Percentiles rank a stretch among this genome's conserved stretches.
Conservation (phyloP, 2,888 invertebrate species). For the Meliscaeva auricollis region DNA sequence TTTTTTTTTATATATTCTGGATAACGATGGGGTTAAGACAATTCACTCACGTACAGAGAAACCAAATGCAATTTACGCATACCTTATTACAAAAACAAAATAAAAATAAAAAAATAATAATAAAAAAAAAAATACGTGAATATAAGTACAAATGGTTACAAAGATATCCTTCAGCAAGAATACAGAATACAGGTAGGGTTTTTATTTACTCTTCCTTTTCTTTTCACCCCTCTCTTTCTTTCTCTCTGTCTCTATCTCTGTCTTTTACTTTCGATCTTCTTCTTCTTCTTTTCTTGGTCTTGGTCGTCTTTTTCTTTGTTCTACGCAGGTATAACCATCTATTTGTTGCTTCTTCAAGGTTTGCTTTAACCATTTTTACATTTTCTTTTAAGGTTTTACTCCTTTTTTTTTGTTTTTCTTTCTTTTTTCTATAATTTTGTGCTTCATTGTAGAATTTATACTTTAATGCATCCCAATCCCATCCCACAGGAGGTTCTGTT, state of each 20-base stretch:
- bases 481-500: constrained; percentile 29
- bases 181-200: constrained; percentile 57
- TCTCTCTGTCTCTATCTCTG: not conserved
- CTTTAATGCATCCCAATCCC: constrained; percentile 27
- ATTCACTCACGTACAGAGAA: constrained; percentile 70
- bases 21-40: constrained; percentile 48
- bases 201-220: constrained; percentile 56
- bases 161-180: constrained; percentile 68
- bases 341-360: constrained; percentile 56
- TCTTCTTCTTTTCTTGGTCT: not conserved
- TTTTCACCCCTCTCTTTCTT: not conserved
- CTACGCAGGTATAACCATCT: not conserved
- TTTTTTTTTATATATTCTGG: not conserved
- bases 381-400: constrained; percentile 23
- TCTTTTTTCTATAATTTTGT: constrained; percentile 30
- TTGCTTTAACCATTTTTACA: constrained; percentile 58
- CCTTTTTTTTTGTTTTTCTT: constrained; percentile 25
- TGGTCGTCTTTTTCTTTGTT: constrained; percentile 14
- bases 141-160: constrained; percentile 70
- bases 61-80: constrained; percentile 71
- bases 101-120: constrained; percentile 2
- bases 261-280: constrained; percentile 41
- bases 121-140: constrained; percentile 53
- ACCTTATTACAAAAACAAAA: constrained; percentile 28
- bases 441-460: constrained; percentile 48